phyloP scores from a whole-genome alignment of 2,113 vertebrate genomes.

The Seriola quinqueradiata region DNA sequence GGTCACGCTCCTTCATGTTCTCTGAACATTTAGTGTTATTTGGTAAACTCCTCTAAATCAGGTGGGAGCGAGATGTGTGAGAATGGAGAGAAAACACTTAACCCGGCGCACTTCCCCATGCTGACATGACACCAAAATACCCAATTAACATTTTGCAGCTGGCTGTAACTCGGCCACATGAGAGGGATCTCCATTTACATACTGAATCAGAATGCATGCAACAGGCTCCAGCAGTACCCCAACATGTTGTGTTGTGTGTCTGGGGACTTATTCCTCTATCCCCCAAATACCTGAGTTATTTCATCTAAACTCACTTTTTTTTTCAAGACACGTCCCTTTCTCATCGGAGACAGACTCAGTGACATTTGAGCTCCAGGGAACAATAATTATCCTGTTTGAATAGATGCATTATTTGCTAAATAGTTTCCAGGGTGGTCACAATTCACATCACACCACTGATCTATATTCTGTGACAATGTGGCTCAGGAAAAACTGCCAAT shows the following conservation, averaged over 20 bases:
- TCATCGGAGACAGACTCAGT: slow-evolving; percentile 16
- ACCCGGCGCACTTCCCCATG: slow-evolving; percentile 58
- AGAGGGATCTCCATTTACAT: slow-evolving; percentile 51
- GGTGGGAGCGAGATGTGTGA: slow-evolving; percentile 14
- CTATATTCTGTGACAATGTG: slow-evolving; percentile 37
- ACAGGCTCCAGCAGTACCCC: slow-evolving; percentile 58
- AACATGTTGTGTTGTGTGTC: slow-evolving; percentile 12
- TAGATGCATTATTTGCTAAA: slow-evolving; percentile 36
- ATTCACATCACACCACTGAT: slow-evolving; percentile 44
- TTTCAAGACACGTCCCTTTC: background rate
- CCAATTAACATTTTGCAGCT: slow-evolving; percentile 74
- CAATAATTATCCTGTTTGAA: slow-evolving; percentile 23
- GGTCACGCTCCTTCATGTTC: slow-evolving; percentile 19
- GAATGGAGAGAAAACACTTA: slow-evolving; percentile 57
- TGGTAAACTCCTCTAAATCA: slow-evolving; percentile 21
- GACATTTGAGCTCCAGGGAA: slow-evolving; percentile 46
- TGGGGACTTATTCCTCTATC: background rate
- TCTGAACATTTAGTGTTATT: slow-evolving; percentile 41
- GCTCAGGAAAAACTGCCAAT: slow-evolving; percentile 15
- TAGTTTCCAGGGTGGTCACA: slow-evolving; percentile 23
- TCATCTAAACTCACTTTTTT: background rate
- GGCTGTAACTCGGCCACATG: slow-evolving; percentile 57
- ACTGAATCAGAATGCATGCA: slow-evolving; percentile 59
- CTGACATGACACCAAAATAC: slow-evolving; percentile 75
- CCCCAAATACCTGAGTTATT: slow-evolving; percentile 5